Percentiles rank a stretch among this genome's conserved stretches.
Conservation (phyloP, 1,140 invertebrate species). For the Zaprionus inermis region DNA sequence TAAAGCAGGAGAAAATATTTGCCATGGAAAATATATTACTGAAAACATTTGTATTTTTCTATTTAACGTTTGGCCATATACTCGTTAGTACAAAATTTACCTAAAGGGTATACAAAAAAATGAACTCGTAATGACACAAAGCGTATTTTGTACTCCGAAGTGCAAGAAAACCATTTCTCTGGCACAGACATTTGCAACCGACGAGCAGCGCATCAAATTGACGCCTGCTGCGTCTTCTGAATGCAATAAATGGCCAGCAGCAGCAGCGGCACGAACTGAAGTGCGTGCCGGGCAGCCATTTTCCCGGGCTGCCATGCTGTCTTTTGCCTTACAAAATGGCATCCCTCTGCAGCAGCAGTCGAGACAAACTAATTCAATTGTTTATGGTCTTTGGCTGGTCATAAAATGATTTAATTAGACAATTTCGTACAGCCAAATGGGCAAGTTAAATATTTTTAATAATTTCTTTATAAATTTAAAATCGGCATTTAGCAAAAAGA, state of each 20-base stretch:
- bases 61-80: not conserved
- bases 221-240: conserved; percentile 55
- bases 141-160: conserved; percentile 10
- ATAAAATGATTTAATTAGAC: conserved; percentile 36
- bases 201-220: conserved; percentile 32
- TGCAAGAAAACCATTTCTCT: conserved; percentile 26
- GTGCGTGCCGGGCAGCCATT: conserved; percentile 61
- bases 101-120: conserved; percentile 4
- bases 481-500: too few species aligned
- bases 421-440: not conserved
- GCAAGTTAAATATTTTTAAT: conserved; percentile 4
- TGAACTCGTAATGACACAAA: conserved; percentile 19
- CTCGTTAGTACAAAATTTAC: not conserved
- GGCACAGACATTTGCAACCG: conserved; percentile 8
- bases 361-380: conserved; percentile 30
- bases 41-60: not conserved
- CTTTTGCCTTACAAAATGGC: conserved; percentile 35
- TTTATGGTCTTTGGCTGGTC: conserved; percentile 4
- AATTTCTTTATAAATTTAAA: not conserved
- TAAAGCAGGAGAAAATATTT: not conserved
- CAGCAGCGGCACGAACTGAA: conserved; percentile 46
- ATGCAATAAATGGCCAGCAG: conserved; percentile 45
- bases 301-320: conserved; percentile 41
- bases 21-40: not conserved
- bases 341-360: not conserved